Evolutionary conservation across 2,113 vertebrate species (phyloP).

Genomic region (Chaetodon auriga): DNA sequence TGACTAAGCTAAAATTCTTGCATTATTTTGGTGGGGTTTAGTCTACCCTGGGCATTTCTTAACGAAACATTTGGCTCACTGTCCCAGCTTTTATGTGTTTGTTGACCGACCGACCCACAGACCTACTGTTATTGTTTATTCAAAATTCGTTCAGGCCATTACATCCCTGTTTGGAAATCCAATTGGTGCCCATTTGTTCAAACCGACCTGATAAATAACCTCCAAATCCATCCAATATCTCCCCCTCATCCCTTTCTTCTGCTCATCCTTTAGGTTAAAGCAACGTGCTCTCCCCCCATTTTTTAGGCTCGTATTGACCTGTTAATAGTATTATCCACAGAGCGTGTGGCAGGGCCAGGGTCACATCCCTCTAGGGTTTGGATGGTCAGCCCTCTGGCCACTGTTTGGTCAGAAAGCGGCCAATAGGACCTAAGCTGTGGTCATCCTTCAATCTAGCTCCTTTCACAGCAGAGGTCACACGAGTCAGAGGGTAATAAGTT

Average conservation of each 20-base stretch:
- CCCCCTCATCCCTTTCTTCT: conserved; percentile 52
- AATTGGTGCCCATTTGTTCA: conserved; percentile 57
- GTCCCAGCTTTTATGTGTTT: conserved; percentile 1
- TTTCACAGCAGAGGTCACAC: conserved; percentile 90
- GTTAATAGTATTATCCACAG: conserved; percentile 81
- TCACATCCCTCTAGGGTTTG: conserved; percentile 75
- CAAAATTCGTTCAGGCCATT: conserved; percentile 25
- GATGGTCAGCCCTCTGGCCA: conserved; percentile 77
- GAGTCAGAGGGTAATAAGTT: conserved; percentile 96
- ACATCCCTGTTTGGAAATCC: conserved; percentile 34
- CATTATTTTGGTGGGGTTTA: conserved; percentile 2
- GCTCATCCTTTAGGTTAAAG: conserved; percentile 54
- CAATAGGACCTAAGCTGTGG: conserved; percentile 88
- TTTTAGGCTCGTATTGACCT: conserved; percentile 76
- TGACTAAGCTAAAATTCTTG: conserved; percentile 37
- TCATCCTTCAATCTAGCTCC: conserved; percentile 92
- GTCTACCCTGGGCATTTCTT: neutral
- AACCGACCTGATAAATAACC: conserved; percentile 48
- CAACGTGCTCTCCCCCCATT: conserved; percentile 16
- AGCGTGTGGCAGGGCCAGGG: conserved; percentile 78
- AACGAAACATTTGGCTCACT: neutral
- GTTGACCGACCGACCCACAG: neutral
- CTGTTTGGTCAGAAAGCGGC: conserved; percentile 76
- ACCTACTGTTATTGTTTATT: neutral
- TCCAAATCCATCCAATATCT: conserved; percentile 30